Evolutionary conservation across 2,113 vertebrate genomes (phyloP), one percentile per base, ranked within the genome.

Genomic region (Dipodomys stephensi): DNA sequence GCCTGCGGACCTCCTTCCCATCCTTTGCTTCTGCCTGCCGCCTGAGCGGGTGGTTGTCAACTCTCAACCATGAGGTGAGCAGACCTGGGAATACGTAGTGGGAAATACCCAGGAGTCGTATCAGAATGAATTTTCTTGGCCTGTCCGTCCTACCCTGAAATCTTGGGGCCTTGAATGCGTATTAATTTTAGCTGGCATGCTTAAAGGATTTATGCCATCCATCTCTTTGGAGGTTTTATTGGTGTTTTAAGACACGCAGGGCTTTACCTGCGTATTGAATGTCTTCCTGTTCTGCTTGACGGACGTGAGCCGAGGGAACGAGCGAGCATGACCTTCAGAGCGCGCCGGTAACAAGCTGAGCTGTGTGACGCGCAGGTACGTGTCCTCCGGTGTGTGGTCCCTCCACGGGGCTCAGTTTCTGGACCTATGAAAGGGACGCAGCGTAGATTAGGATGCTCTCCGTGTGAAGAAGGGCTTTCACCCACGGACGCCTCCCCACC

Each of bases 201-300:
- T 81, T 53, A 19, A 7, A 62, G 10, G 64, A 86, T 90, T 81
- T 91, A 39, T 68, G 65, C 9, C 25, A 44, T 69, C 67, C 32
- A 67, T 88, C 28, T 68, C 57, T 89, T 90, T 68, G 49, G 62
- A 83, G 64, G 57, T 73, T 86, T 88, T 77, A 73, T 49, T 80
- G 60, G 57, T 88, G 65, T n/a, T 93, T 87, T 53, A 53, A 13
- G 9, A 53, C 9, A 13, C 49, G 49, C 8, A 53, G 49, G 49
- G 49, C 49, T 53, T 53, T 53, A 9, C 49, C 49, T 53, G 49
- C 49, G 1, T 53, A 13, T 13, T 13, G 49, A 53, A 13, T 81
- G 32, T 27, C 82, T 94, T 65, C 18, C 10, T 22, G 90, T 92
- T 83, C 53, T 65, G 25, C n/a, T 71, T 32, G 44, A 46, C 68